These are phyloP conservation scores for Yoshiicerus persimilis DNA, from an alignment of 1,140 invertebrate genomes.

Conservation along the genomic window DNA sequence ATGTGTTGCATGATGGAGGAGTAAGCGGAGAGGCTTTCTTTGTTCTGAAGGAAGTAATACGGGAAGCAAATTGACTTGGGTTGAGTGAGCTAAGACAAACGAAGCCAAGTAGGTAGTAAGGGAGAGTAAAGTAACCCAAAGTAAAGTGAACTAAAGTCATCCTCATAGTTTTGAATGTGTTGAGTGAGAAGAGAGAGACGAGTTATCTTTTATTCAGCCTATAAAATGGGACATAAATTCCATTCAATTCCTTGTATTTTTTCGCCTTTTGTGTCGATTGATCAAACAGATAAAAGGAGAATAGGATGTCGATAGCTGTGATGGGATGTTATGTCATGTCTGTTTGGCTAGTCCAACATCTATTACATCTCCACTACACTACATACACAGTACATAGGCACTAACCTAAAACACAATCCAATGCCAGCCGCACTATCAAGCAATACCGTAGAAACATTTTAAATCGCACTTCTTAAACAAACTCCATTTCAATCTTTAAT, in stretches of 20 bases:
- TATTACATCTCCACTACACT: neutral
- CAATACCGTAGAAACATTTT: neutral
- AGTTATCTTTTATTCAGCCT: conserved; percentile 35
- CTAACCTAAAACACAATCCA: neutral
- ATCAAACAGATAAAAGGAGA: conserved; percentile 33
- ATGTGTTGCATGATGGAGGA: neutral
- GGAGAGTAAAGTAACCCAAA: neutral
- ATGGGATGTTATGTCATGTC: neutral
- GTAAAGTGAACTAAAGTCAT: conserved; percentile 4
- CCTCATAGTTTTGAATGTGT: neutral
- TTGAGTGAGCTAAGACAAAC: neutral
- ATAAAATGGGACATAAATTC: conserved; percentile 38
- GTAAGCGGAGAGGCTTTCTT: neutral
- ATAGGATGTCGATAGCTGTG: neutral
- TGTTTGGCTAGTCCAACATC: neutral
- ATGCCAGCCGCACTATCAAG: neutral
- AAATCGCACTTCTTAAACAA: no score
- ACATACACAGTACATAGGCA: neutral
- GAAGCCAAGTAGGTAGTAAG: neutral
- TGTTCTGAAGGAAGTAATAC: neutral
- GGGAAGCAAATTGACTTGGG: neutral
- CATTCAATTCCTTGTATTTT: conserved; percentile 38
- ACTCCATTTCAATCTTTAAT: no score
- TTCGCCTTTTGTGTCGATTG: conserved; percentile 26
- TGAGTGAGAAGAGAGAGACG: neutral